Evolutionary conservation across 2,888 invertebrate species (phyloP).

Genomic region (Dusona sp.): DNA sequence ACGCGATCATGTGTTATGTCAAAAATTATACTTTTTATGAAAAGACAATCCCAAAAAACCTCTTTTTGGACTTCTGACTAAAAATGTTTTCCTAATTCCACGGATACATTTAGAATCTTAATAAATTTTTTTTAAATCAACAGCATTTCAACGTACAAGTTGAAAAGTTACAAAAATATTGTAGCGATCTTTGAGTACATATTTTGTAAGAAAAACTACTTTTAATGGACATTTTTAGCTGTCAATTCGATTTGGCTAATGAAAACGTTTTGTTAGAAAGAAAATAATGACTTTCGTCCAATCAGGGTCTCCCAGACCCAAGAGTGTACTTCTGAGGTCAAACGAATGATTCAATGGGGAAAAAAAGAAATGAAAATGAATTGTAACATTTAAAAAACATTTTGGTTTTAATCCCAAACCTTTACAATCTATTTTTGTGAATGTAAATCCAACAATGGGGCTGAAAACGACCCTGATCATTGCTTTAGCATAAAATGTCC

Average conservation of each 20-base stretch:
- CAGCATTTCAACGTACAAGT: not conserved
- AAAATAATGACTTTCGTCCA: too few relatives aligned
- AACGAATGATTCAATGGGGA: not conserved
- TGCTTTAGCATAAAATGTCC: too few relatives aligned
- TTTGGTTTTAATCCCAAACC: constrained; percentile 4
- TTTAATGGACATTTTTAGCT: too few relatives aligned
- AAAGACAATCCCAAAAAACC: not conserved
- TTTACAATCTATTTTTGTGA: too few relatives aligned
- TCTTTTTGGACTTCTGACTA: not conserved
- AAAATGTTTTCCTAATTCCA: not conserved
- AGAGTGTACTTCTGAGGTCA: not conserved
- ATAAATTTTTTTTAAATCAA: not conserved
- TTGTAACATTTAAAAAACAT: not conserved
- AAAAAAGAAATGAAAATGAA: not conserved
- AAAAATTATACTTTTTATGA: not conserved
- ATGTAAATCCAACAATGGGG: too few relatives aligned
- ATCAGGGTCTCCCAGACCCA: not conserved
- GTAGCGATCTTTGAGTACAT: not conserved
- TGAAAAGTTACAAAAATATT: not conserved
- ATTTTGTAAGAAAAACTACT: not conserved
- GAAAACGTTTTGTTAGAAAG: too few relatives aligned
- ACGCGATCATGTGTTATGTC: not conserved
- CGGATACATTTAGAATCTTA: not conserved
- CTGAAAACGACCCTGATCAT: too few relatives aligned
- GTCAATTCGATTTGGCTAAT: too few relatives aligned